Conservation (phyloP, 2,113 vertebrate species). For the Erpornis zantholeuca region DNA sequence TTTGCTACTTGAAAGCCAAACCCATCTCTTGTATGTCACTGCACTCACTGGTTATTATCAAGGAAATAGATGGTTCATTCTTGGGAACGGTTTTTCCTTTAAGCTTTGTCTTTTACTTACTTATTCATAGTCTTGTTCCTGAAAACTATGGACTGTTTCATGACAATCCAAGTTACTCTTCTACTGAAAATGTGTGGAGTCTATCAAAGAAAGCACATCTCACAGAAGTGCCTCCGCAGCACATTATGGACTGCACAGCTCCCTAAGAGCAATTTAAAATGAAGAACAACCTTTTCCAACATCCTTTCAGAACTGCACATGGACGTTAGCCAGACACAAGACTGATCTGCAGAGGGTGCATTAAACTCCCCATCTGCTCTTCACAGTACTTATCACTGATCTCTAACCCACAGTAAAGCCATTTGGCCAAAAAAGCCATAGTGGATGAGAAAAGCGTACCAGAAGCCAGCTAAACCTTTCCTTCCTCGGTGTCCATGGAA, state of each 20-base stretch:
- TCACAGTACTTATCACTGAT: conserved; percentile 35
- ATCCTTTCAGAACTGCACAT: conserved; percentile 47
- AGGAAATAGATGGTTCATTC: neutral
- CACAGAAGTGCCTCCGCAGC: neutral
- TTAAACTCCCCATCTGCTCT: conserved; percentile 60
- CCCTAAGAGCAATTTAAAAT: conserved; percentile 67
- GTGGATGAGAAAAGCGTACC: neutral
- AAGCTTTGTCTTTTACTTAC: neutral
- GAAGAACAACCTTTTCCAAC: conserved; percentile 62
- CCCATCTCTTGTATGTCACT: neutral
- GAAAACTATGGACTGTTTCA: neutral
- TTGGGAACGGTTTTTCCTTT: neutral
- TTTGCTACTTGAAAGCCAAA: neutral
- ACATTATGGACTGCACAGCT: neutral
- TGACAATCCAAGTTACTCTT: neutral
- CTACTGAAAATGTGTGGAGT: neutral
- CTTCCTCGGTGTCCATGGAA: neutral
- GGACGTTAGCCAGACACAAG: conserved; percentile 67
- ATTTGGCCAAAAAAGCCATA: conserved; percentile 22
- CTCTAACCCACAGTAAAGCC: conserved; percentile 41
- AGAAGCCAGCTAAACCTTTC: neutral
- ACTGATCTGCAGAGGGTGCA: conserved; percentile 55
- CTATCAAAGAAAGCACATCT: neutral
- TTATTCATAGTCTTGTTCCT: neutral
- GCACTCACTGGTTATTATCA: neutral